These are phyloP conservation scores for Sebastes oblongus DNA, from an alignment of 2,797 vertebrate genomes.

Conservation along the genomic window DNA sequence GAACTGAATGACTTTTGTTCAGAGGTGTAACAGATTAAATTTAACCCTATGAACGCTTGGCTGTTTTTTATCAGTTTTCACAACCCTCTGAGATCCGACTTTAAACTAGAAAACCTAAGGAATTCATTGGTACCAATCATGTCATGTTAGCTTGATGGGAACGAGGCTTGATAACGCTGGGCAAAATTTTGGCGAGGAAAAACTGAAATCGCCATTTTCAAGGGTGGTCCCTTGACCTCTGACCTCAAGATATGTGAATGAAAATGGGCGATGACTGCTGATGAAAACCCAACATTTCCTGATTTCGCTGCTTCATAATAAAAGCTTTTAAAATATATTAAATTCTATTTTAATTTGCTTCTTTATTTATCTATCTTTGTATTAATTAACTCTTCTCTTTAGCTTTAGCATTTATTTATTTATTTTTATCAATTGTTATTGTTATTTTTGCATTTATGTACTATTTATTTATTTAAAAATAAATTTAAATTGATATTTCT, in stretches of 20 bases:
- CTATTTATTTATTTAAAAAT: too few relatives aligned
- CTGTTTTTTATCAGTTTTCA: too few relatives aligned
- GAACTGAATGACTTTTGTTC: background rate
- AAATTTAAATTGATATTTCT: too few relatives aligned
- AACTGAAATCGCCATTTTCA: too few relatives aligned
- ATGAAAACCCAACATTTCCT: background rate
- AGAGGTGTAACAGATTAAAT: background rate
- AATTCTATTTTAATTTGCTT: too few relatives aligned
- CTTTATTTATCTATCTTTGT: too few relatives aligned
- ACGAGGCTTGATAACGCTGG: background rate
- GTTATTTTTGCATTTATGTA: too few relatives aligned
- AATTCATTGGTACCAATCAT: background rate
- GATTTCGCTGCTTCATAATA: background rate
- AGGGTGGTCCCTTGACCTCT: too few relatives aligned
- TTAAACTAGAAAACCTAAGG: background rate
- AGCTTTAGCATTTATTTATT: too few relatives aligned
- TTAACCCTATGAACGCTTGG: background rate
- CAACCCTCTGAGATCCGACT: background rate
- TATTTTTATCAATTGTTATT: too few relatives aligned
- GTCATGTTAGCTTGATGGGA: background rate
- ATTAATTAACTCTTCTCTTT: too few relatives aligned
- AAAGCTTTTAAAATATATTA: background rate
- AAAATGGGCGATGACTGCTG: background rate
- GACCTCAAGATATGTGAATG: background rate
- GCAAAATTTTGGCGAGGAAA: too few relatives aligned